Percentiles rank a stretch among this genome's conserved stretches.
phyloP scores from a whole-genome alignment of 1,140 invertebrate species.

The Triops cancriformis region DNA sequence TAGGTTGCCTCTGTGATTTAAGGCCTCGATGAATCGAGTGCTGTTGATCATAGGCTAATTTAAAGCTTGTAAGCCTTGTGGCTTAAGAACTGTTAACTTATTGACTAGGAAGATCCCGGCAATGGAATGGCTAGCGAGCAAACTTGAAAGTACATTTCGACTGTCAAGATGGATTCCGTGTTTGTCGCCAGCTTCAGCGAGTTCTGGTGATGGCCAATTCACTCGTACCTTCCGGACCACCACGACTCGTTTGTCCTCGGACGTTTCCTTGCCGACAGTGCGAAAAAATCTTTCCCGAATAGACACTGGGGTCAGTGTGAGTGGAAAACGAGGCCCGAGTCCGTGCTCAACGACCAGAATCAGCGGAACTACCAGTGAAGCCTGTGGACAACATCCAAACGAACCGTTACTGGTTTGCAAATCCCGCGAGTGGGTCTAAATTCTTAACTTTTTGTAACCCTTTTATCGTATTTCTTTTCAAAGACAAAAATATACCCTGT shows the following conservation, averaged over 20 bases:
- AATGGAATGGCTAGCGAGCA: conserved; percentile 21
- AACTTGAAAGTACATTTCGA: conserved; percentile 15
- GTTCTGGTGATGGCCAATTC: background rate
- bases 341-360: conserved; percentile 3
- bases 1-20: too few species aligned
- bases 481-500: too few species aligned
- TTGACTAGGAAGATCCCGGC: conserved; percentile 26
- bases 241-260: conserved; percentile 12
- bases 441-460: background rate
- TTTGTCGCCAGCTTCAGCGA: background rate
- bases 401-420: background rate
- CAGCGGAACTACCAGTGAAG: background rate
- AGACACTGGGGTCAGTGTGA: background rate
- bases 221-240: background rate
- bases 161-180: background rate
- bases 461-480: too few species aligned
- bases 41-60: too few species aligned
- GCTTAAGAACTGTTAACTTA: background rate
- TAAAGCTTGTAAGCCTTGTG: background rate
- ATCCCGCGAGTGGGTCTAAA: background rate
- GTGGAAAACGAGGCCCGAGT: background rate
- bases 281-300: background rate
- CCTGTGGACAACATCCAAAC: background rate
- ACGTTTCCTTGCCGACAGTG: background rate
- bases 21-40: too few species aligned